These are phyloP conservation scores for Formica aserva DNA, from an alignment of 2,888 invertebrate species.

Conservation along the genomic window DNA sequence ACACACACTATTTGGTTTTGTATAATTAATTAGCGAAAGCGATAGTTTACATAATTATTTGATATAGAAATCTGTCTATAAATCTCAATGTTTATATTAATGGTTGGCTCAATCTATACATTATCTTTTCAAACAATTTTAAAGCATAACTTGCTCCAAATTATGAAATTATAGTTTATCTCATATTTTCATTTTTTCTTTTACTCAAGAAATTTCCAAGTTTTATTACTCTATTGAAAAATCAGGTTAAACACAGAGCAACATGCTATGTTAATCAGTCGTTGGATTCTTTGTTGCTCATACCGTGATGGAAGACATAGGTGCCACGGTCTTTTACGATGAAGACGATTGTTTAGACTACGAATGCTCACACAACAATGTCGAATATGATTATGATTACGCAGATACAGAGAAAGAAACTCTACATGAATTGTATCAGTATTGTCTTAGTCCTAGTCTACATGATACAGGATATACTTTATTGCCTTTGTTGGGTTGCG, in stretches of 20 bases:
- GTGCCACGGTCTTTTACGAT: constrained; percentile 74
- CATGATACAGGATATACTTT: constrained; percentile 80
- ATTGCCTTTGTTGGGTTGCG: constrained; percentile 78
- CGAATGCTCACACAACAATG: constrained; percentile 73
- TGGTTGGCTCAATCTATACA: neutral
- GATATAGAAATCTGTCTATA: neutral
- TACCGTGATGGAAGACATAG: constrained; percentile 68
- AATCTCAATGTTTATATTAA: neutral
- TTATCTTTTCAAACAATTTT: neutral
- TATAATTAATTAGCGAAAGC: neutral
- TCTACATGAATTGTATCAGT: constrained; percentile 78
- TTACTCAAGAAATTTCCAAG: neutral
- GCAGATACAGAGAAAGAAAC: constrained; percentile 77
- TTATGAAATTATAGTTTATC: neutral
- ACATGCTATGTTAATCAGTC: constrained; percentile 46
- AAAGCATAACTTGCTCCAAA: neutral
- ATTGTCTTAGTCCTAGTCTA: constrained; percentile 81
- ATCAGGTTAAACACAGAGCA: constrained; percentile 1
- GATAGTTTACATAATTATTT: neutral
- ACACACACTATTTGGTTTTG: neutral
- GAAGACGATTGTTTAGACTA: constrained; percentile 77
- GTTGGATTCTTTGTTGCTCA: neutral
- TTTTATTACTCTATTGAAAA: neutral
- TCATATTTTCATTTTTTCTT: neutral
- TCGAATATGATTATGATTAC: constrained; percentile 81